Base-by-base conservation (phyloP, 2,888 invertebrate genomes). In the Tuta absoluta region DNA sequence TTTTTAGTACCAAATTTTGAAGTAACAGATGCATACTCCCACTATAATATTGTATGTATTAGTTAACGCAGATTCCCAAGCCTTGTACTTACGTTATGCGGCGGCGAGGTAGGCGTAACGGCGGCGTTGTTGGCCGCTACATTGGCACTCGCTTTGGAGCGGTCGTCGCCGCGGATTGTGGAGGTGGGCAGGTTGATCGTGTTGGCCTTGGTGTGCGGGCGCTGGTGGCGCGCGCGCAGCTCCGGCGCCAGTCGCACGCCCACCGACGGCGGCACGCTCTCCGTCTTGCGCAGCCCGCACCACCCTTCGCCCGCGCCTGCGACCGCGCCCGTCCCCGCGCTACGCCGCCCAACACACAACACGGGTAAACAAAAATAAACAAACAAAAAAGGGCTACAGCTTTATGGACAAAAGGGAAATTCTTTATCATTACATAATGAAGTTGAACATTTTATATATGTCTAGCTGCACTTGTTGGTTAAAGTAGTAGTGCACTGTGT, bases 131-230 rank as follows among this genome's bases (percentile, higher is more conserved):
- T 69, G 56, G 71, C 67, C 63, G 69, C 70, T 56, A 75, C 74
- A 67, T 75, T 71, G 64, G 77, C 73, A 64, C 77, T 72, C 61
- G 75, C 76, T 69, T 84, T 86, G 75, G 84, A 83, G 70, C 91
- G 79, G 63, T 85, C 83, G 69, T 85, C 85, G 68, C 74, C 75
- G 59, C 85, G 79, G 45, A 72, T 75, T 63, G 82, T 87, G 80
- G 73, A 86, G 74, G 93, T 90, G 3, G 93, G 93, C 69, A 93
- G 89, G 79, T 93, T 93, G 78, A 93, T 93, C 33, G 93, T 93
- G 81, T 93, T 93, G 24, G 93, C 93, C 77, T 92, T 91, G 48
- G 85, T 81, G 81, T 91, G 91, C 21, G 91, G 86, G 60, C 90
- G 82, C 78, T 88, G 89, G 33, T 83, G 74, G 64, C 90, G 85